phyloP scores from a whole-genome alignment of 2,888 invertebrate genomes.

The Galeruca laticollis region DNA sequence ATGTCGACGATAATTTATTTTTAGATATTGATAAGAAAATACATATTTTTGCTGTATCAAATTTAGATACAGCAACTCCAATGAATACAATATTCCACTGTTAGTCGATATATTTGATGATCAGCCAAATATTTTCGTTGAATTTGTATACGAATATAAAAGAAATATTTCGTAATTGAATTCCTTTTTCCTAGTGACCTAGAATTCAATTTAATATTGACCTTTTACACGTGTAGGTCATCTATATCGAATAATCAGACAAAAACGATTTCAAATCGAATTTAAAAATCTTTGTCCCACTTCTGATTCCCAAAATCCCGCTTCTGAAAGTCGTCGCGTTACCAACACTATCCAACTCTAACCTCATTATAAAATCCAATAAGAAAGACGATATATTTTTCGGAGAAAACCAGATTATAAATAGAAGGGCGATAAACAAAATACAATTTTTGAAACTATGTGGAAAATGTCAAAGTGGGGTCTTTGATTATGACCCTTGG shows the following conservation, averaged over 20 bases:
- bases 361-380: slow-evolving; percentile 46
- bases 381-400: slow-evolving; percentile 39
- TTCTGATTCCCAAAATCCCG: slow-evolving; percentile 22
- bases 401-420: slow-evolving; percentile 40
- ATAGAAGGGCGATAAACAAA: slow-evolving; percentile 57
- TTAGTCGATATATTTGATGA: no score
- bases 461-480: slow-evolving; percentile 61
- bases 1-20: slow-evolving; percentile 11
- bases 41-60: slow-evolving; percentile 21
- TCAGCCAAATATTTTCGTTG: no score
- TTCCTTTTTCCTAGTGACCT: not conserved
- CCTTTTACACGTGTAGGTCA: no score
- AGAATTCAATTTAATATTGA: not conserved
- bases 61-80: not conserved
- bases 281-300: slow-evolving; percentile 25
- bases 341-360: slow-evolving; percentile 28
- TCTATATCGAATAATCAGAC: no score
- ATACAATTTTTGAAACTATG: slow-evolving; percentile 63
- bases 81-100: no score
- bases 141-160: no score
- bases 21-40: slow-evolving; percentile 15
- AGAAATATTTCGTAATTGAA: no score
- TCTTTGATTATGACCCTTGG: slow-evolving; percentile 57
- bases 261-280: slow-evolving; percentile 9
- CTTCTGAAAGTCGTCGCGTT: slow-evolving; percentile 21